Base-by-base conservation (phyloP, 2,888 invertebrate species). In the Macrophya annulata region DNA sequence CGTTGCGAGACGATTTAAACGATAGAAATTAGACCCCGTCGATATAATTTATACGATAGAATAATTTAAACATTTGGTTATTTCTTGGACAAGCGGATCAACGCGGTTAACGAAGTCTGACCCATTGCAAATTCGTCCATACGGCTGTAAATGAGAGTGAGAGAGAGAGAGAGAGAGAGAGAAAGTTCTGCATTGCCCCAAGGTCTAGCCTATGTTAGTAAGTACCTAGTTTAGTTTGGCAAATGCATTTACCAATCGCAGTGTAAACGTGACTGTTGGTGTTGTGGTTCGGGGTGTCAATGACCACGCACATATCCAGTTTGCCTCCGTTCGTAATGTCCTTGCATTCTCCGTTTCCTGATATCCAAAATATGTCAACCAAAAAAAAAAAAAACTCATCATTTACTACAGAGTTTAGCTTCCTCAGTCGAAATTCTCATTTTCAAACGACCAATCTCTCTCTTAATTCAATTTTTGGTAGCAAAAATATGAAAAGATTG, bases 261-360 rank as follows among this genome's bases (percentile, higher is more conserved):
- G 91, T 90, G 88, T 91, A 91, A 86, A 91, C 90, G 87, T 90
- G 89, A 72, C 87, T 88, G 77, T 88, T 88, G 77, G 89, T 88
- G 85, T 89, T 89, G 43, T 90, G 88, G 77, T 90, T 88, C 86
- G 89, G 88, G 79, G 88, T 88, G 31, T 89, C 86, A 45, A 91
- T 89, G 37, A 89, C 89, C 40, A 90, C 90, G 86, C 91, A 91
- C 87, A 91, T 89, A 81, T 91, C 89, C 85, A 89, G 85, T 68
- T 85, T 85, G 21, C 85, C 68, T 79, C 85, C 77, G 51, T 85
- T 85, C 85, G 77, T 77, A 77, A 85, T 85, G 77, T 85, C 85
- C 85, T 85, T 85, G 85, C 85, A 85, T 79, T 85, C 85, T 79
- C 77, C 85, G 48, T 85, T 85, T 77, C 85, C 85, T 85, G 68